These are phyloP conservation scores for Myzus persicae DNA, from an alignment of 1,140 invertebrate genomes.

Conservation along the genomic window DNA sequence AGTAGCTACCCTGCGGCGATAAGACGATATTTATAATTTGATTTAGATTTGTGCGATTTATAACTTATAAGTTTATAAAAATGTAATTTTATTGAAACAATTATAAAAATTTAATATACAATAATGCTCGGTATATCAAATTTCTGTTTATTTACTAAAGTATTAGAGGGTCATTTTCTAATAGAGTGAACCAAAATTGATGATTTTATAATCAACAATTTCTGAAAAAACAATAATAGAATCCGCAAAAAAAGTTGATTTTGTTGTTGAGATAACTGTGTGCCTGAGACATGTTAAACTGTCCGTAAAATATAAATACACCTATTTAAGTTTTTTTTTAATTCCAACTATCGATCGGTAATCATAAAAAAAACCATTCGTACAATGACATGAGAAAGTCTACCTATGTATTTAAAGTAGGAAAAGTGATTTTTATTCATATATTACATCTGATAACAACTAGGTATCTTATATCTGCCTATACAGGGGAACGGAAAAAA, in stretches of 20 bases:
- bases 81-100: not conserved
- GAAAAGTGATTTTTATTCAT: too few relatives aligned
- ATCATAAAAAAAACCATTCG: not conserved
- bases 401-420: too few relatives aligned
- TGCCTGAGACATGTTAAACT: not conserved
- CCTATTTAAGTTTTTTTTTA: not conserved
- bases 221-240: not conserved
- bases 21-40: not conserved
- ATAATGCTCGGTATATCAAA: not conserved
- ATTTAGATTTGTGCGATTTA: not conserved
- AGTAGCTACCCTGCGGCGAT: not conserved
- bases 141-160: not conserved
- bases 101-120: not conserved
- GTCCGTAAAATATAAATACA: too few relatives aligned
- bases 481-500: too few relatives aligned
- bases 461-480: too few relatives aligned
- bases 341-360: not conserved
- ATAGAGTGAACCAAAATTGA: not conserved
- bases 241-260: not conserved
- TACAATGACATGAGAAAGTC: too few relatives aligned
- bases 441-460: too few relatives aligned
- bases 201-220: not conserved
- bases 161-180: too few relatives aligned
- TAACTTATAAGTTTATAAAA: not conserved
- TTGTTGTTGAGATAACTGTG: not conserved